Evolutionary conservation across 92 coral and sea anemone species (phyloP), one percentile per base, ranked within the genome.

Genomic region (Epizoanthus ramosus): DNA sequence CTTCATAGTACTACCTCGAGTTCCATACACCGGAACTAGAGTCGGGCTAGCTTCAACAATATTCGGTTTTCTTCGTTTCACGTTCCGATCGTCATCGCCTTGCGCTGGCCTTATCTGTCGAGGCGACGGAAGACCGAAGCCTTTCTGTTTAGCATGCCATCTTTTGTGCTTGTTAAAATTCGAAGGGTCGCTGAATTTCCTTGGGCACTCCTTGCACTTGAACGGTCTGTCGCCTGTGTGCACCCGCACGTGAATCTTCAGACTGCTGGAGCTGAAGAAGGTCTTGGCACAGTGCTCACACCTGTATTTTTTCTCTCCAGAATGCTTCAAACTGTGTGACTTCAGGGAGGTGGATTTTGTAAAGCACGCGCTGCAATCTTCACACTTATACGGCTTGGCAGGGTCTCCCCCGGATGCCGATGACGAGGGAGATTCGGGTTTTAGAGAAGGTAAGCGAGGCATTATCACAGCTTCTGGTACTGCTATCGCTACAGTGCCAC

Each of bases 221-320:
- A 97, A 93, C 39, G 99, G 99, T 39, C 98, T 79, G 52, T 97
- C 99, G 0, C 99, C 99, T 18, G 99, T 94, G 86, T 97, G 99
- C 47, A 97, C 98, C 13, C 99, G 95, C 3, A 92, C 94, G 54
- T 97, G 99, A 57, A 97, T 97, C 89, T 97, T 97, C 56, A 97
- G 83, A 74, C 98, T 97, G 77, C 99, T 97, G 3, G 99, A 97
- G 68, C 98, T 97, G 67, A 97, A 97, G 88, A 97, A 97, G 5
- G 99, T 95, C 71, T 97, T 97, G 73, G 89, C 83, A 45, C 99
- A 97, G 22, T 92, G 95, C 24, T 94, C 98, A 41, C 99, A 97
- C 63, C 89, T 91, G 89, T 93, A 97, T 53, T 97, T 97, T 74
- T 95, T 90, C 85, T 97, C 99, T 2, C 99, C 99, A 0, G 99